These are phyloP conservation scores for Cephus runcator DNA, from an alignment of 2,888 invertebrate genomes.

Conservation along the genomic window DNA sequence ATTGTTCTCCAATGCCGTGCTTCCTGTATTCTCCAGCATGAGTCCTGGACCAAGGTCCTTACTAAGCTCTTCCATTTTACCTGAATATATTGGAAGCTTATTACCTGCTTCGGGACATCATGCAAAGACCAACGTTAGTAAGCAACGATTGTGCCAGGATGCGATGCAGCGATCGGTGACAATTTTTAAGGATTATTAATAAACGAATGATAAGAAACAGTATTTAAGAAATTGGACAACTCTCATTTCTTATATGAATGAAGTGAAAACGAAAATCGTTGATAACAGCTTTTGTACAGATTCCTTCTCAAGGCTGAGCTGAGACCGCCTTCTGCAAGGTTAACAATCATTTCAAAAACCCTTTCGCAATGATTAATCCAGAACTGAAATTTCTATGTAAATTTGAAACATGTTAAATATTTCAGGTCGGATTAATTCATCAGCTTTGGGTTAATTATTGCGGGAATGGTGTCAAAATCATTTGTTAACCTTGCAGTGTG, in stretches of 20 bases:
- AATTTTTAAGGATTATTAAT: neutral
- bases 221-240: neutral
- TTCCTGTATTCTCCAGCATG: conserved; percentile 49
- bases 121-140: conserved; percentile 57
- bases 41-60: conserved; percentile 55
- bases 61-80: conserved; percentile 63
- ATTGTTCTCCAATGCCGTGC: conserved; percentile 62
- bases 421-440: neutral
- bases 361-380: neutral
- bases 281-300: neutral
- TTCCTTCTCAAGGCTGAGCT: neutral
- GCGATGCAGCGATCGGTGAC: neutral
- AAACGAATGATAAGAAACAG: neutral
- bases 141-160: conserved; percentile 35
- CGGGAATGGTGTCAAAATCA: neutral
- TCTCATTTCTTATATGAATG: neutral
- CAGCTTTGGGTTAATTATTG: neutral
- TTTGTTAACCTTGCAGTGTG: neutral
- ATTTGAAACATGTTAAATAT: neutral
- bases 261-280: neutral
- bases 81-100: conserved; percentile 62
- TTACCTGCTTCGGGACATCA: conserved; percentile 56
- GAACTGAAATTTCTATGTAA: neutral
- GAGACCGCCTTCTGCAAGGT: neutral
- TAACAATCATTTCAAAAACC: neutral